Conservation (phyloP, 2,888 invertebrate species). For the Drosophila antonietae region DNA sequence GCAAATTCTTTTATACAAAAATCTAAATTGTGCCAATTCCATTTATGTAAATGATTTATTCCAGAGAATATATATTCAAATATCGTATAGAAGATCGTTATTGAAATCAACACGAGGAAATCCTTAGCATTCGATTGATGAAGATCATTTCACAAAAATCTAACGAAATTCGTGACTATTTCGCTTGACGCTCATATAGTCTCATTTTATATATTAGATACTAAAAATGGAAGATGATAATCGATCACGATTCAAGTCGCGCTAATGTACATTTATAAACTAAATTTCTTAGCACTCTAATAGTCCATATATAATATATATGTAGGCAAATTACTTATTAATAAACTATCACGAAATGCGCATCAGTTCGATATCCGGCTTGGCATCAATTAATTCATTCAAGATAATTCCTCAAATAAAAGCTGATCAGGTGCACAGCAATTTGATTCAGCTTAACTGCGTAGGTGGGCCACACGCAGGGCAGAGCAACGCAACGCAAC, state of each 20-base stretch:
- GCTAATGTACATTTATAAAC: conserved; percentile 8
- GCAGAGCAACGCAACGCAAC: conserved; percentile 1
- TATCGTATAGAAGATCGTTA: background rate
- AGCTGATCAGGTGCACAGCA: conserved; percentile 29
- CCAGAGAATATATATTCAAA: background rate
- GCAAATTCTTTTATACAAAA: too few species aligned
- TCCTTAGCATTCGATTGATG: conserved; percentile 8
- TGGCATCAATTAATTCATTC: conserved; percentile 2
- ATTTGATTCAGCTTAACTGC: conserved; percentile 33
- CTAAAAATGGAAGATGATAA: background rate
- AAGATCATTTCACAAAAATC: background rate
- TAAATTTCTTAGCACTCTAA: conserved; percentile 18
- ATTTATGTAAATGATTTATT: background rate
- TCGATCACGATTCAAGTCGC: conserved; percentile 37
- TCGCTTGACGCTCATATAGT: conserved; percentile 13
- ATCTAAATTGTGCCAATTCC: background rate
- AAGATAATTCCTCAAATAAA: conserved; percentile 16
- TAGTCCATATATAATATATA: background rate
- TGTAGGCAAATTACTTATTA: background rate
- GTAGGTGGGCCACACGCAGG: conserved; percentile 25
- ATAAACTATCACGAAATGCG: conserved; percentile 12
- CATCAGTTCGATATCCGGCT: conserved; percentile 41
- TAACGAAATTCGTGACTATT: conserved; percentile 1
- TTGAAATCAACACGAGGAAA: background rate
- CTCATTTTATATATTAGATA: conserved; percentile 35